A percentile compares a stretch with the other conserved stretches of the same genome.
Evolutionary conservation across 2,797 vertebrate genomes (phyloP).

Genomic region (Schizopygopsis malacanthus): DNA sequence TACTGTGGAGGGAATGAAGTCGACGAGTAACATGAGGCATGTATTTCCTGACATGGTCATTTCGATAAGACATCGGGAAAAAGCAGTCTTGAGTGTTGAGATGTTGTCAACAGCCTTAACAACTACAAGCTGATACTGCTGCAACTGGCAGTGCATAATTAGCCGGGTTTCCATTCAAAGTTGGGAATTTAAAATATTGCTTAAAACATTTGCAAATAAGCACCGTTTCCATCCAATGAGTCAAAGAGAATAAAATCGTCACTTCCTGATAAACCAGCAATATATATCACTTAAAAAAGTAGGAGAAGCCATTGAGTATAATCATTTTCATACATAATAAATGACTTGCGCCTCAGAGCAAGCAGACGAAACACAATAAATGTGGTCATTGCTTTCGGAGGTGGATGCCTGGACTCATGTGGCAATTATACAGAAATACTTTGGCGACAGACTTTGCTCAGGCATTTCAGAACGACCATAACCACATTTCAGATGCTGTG

Average conservation of each 20-base stretch:
- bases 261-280: background rate
- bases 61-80: conserved; percentile 5
- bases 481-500: background rate
- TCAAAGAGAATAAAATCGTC: background rate
- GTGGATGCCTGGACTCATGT: background rate
- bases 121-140: background rate
- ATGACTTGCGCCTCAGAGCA: background rate
- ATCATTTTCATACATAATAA: background rate
- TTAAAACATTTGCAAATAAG: background rate
- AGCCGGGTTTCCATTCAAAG: background rate
- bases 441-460: background rate
- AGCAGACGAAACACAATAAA: background rate
- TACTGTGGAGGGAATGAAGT: conserved; percentile 52
- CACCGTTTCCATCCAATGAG: background rate
- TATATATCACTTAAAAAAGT: background rate
- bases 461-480: background rate
- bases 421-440: background rate
- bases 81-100: conserved; percentile 2
- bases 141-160: background rate
- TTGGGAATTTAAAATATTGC: background rate
- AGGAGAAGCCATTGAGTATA: background rate
- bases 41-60: conserved; percentile 48
- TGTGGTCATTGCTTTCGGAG: background rate
- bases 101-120: background rate
- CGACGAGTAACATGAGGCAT: conserved; percentile 36